Conservation (phyloP, 2,888 invertebrate species). For the Hemaris fuciformis region DNA sequence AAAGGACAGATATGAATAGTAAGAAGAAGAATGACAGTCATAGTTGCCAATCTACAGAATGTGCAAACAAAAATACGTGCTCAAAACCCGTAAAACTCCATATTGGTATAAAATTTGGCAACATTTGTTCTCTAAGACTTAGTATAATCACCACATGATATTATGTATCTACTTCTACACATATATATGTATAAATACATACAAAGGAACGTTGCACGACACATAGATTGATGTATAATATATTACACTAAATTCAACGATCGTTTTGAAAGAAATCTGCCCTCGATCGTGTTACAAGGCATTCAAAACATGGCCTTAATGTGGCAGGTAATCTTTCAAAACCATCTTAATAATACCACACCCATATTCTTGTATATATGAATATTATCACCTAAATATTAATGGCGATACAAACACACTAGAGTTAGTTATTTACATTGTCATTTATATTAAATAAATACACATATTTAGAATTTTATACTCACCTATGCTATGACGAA, state of each 20-base stretch:
- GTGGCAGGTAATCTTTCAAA: not conserved
- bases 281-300: not conserved
- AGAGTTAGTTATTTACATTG: slow-evolving; percentile 7
- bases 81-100: slow-evolving; percentile 61
- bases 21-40: not conserved
- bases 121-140: slow-evolving; percentile 51
- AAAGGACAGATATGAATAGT: no score
- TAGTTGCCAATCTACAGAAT: not conserved
- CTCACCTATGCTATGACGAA: slow-evolving; percentile 7
- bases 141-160: slow-evolving; percentile 45
- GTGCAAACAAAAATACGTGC: not conserved
- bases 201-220: slow-evolving; percentile 74
- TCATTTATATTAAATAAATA: slow-evolving; percentile 2
- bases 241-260: slow-evolving; percentile 21
- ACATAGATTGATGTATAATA: slow-evolving; percentile 56
- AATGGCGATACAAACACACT: not conserved
- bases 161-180: slow-evolving; percentile 58
- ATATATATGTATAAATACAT: slow-evolving; percentile 50
- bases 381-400: slow-evolving; percentile 10
- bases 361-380: slow-evolving; percentile 7
- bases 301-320: not conserved
- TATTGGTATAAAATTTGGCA: slow-evolving; percentile 56
- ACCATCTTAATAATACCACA: not conserved
- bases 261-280: not conserved
- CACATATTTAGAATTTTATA: slow-evolving; percentile 6